Base-by-base conservation (phyloP, 2,113 vertebrate species). In the Bos indicus region DNA sequence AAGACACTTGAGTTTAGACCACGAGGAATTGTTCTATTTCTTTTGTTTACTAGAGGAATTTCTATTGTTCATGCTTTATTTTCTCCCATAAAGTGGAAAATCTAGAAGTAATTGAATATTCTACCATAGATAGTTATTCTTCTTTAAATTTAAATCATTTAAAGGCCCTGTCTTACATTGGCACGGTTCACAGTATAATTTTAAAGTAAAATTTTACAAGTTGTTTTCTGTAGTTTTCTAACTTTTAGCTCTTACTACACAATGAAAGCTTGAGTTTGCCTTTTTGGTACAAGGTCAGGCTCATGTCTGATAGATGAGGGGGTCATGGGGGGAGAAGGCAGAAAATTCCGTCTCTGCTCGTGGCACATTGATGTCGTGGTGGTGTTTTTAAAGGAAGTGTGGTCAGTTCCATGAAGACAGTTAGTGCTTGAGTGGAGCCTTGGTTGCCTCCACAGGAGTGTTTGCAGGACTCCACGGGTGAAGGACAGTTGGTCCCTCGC, bases 181-280 rank as follows among this genome's bases (percentile, higher is more conserved):
- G 8, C 57, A 83, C 46, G 36, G 57, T 85, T 77, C 56, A 95
- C 33, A 64, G 36, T 74, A 6, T 95, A 85, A 96, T 92, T 90
- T 94, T 94, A 86, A 96, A 95, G 46, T 94, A 74, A 87, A 92
- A 90, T 46, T 80, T 43, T 46, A 9, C 59, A 33, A 93, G 51
- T 77, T 77, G 14, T 43, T 26, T 92, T 88, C 57, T 71, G 5
- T 78, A 83, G 14, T 52, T 40, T 77, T 77, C 56, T 36, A 46
- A 26, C 56, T 21, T 59, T 85, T 94, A 86, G 56, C 28, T 40
- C 36, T 25, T 93, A 9, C 23, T 90, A 30, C 48, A 43, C 59
- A 60, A 77, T 93, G 60, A 82, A 95, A 81, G 17, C 21, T 88
- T 85, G n/a, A 59, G 60, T 54, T 81, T 57, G 21, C 82, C 59